Base-by-base conservation (phyloP, 2,113 vertebrate genomes). In the Forbesichthys agassizii region DNA sequence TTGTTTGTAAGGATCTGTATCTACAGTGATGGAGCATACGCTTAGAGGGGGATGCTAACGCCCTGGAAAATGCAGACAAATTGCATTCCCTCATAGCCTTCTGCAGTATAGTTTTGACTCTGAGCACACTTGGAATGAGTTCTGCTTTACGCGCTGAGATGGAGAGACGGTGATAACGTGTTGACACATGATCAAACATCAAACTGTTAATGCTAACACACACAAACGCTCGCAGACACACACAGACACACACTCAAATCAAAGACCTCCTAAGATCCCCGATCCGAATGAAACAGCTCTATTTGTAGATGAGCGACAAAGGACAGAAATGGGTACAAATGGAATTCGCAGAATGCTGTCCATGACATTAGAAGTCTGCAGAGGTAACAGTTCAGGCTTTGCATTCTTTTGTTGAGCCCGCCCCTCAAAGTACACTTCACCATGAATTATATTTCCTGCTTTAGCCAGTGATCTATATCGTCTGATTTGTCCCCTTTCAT, bases 401-500 rank as follows among this genome's bases (percentile, higher is more conserved):
- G 59, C 64, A 61, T 46, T 56, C 72, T 79, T 82, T 82, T 82
- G 77, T 85, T 51, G 63, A 79, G 75, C 61, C 61, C 61, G 55
- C 66, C 61, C 33, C 27, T 77, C 69, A 85, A 79, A 88, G 82
- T 86, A 83, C 63, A 79, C 74, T 18, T 66, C 73, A 60, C 70
- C 69, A 66, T 68, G 81, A 83, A 83, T 89, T 82, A 87, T 86
- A 83, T 84, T 71, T 36, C 83, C 85, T 77, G 69, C 90, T 84
- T 84, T 82, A 75, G 65, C 51, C 77, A 73, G 78, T 84, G 84
- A 87, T 91, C 81, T 87, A 80, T 90, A 88, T 88, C 81, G 53
- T 88, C 84, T 82, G 84, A 89, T 88, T 88, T 86, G 86, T 91
- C 86, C 88, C 72, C 78, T 88, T 91, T 92, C 85, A 92, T 92